phyloP scores from a whole-genome alignment of 35 echinoderm and acorn worm species.

The Anneissia japonica region DNA sequence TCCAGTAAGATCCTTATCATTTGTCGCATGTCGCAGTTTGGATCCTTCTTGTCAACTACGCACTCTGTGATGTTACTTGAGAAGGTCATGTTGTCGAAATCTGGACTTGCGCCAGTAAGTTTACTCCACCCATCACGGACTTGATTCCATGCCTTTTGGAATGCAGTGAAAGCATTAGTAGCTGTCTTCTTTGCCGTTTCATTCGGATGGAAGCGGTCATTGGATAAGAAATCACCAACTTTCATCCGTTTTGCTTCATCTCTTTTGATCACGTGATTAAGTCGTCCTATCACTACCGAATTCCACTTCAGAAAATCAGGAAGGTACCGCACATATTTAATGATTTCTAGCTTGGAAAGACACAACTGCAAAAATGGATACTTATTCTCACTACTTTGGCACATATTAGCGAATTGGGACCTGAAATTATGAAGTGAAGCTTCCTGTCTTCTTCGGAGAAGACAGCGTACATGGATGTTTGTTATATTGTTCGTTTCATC shows the following conservation, averaged over 20 bases:
- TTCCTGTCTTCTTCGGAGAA: background rate
- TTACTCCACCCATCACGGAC: constrained; percentile 18
- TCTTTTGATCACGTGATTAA: background rate
- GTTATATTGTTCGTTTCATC: background rate
- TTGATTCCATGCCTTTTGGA: constrained; percentile 11
- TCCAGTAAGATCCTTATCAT: constrained; percentile 23
- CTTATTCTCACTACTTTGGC: background rate
- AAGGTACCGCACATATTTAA: constrained; percentile 5
- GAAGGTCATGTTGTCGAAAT: background rate
- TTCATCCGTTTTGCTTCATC: background rate
- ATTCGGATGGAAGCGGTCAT: background rate
- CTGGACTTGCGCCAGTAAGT: background rate
- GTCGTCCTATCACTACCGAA: background rate
- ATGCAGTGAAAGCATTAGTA: background rate
- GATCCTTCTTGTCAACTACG: background rate
- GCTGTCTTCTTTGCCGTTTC: background rate
- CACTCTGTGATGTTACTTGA: constrained; percentile 7
- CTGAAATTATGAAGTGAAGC: constrained; percentile 13
- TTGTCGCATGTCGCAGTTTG: background rate
- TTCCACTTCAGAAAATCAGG: constrained; percentile 26
- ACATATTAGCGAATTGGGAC: background rate
- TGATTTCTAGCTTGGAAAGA: background rate
- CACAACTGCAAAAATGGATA: constrained; percentile 19
- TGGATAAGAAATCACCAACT: constrained; percentile 3
- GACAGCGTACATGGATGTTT: background rate